Evolutionary conservation across 1,140 invertebrate species (phyloP).

Genomic region (Triops cancriformis): DNA sequence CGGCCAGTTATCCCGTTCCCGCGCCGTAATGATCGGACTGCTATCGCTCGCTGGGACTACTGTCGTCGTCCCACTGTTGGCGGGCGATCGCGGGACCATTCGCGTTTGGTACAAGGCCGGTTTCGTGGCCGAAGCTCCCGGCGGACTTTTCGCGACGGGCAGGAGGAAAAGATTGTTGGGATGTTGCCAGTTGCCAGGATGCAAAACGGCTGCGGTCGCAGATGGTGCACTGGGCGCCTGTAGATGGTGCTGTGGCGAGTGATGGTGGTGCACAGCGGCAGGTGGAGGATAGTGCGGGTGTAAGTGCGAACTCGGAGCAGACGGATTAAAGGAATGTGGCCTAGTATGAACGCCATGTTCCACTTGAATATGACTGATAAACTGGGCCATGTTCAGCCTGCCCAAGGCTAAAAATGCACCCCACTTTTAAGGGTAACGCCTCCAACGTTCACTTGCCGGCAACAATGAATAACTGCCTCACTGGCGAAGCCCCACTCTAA

Average conservation of each 20-base stretch:
- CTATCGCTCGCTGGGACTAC: background rate
- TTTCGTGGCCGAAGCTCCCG: background rate
- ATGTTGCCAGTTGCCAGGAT: background rate
- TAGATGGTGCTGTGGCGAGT: background rate
- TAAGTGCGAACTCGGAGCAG: background rate
- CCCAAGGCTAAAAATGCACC: background rate
- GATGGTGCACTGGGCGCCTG: background rate
- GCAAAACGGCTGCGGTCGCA: background rate
- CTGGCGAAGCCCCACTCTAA: no score
- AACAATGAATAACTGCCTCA: no score
- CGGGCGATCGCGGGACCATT: background rate
- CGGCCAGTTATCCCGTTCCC: background rate
- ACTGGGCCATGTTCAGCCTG: background rate
- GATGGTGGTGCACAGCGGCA: background rate
- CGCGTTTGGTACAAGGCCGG: background rate
- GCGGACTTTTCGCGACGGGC: background rate
- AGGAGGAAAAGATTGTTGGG: background rate
- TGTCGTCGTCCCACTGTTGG: background rate
- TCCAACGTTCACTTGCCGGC: background rate
- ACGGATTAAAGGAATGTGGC: background rate
- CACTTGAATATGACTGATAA: conserved; percentile 2
- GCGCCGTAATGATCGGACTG: background rate
- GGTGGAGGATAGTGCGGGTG: background rate
- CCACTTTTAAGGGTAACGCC: no score
- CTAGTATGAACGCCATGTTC: background rate